Percentiles rank a stretch among this genome's conserved stretches.
Evolutionary conservation across 2,113 vertebrate genomes (phyloP).

Genomic region (Dicrurus megarhynchus): DNA sequence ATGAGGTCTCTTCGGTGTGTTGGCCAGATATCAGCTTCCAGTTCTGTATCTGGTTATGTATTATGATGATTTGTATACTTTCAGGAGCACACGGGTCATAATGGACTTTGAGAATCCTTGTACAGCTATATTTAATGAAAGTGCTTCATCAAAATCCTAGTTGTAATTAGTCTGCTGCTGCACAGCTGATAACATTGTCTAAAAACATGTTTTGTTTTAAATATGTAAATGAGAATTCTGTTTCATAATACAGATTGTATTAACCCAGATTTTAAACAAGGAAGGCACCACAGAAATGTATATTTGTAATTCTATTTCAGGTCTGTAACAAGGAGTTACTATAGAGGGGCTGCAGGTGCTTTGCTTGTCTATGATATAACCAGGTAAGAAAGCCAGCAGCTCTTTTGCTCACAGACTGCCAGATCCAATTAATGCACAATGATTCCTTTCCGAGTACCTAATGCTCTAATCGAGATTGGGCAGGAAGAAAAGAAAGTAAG

Average conservation of each 20-base stretch:
- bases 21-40: not conserved
- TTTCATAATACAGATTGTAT: not conserved
- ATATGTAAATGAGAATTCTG: not conserved
- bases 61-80: not conserved
- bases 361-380: constrained; percentile 98
- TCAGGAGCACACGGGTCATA: not conserved
- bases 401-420: not conserved
- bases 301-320: constrained; percentile 71
- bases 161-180: not conserved
- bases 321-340: constrained; percentile 97
- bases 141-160: not conserved
- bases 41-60: not conserved
- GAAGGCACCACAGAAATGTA: not conserved
- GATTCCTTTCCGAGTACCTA: not conserved
- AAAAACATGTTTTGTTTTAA: not conserved
- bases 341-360: constrained; percentile 94
- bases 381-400: constrained; percentile 76
- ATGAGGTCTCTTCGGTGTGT: not conserved
- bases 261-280: not conserved
- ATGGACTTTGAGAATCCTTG: not conserved
- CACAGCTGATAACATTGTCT: not conserved
- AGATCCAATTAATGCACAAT: not conserved
- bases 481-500: not conserved
- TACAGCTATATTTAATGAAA: not conserved
- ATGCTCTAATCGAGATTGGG: not conserved